Evolutionary conservation across 1,140 invertebrate genomes (phyloP), one percentile per base, ranked within the genome.

Genomic region (Solen grandis): DNA sequence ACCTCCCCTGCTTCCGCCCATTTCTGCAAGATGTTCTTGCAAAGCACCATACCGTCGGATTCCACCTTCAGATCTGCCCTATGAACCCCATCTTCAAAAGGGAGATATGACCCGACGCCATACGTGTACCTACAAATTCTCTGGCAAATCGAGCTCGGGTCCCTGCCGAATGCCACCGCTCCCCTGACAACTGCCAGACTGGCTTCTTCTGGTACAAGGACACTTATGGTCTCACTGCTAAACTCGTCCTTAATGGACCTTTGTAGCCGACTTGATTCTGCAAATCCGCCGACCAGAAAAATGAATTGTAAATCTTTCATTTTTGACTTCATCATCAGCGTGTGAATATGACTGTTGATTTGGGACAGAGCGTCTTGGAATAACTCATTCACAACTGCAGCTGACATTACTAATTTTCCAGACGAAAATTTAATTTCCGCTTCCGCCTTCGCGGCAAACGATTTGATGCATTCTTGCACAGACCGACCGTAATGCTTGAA

Each of bases 261-360:
- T 89, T 94, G 94, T 10, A 94, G 89, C 27, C 94, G 90, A 52
- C 91, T 88, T 0, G 93, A 94, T 84, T 94, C 94, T 3, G 94
- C 92, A 86, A 94, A 95, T 14, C 94, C 94, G 46, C 94, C 94
- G 41, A 94, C 94, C 19, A 95, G 88, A 87, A 95, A 95, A 63
- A 94, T 90, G 80, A 93, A 93, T 33, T 91, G 89, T 3, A 94
- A 88, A 27, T 91, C 91, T 83, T 88, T 90, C 41, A 88, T 75
- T 81, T 88, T 90, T 5, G 88, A 85, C 62, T 84, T 87, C 19
- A 86, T 74, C 27, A 91, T 81, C 13, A 90, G 72, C n/a, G 76
- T 73, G 5, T 85, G 81, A 29, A 91, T 84, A 57, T 91, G 90
- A 33, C 89, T 85, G 52, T 88, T 89, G 10, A 91, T 91, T 78